These are phyloP conservation scores for Centropus bengalensis DNA, from an alignment of 2,113 vertebrate genomes.

Conservation along the genomic window DNA sequence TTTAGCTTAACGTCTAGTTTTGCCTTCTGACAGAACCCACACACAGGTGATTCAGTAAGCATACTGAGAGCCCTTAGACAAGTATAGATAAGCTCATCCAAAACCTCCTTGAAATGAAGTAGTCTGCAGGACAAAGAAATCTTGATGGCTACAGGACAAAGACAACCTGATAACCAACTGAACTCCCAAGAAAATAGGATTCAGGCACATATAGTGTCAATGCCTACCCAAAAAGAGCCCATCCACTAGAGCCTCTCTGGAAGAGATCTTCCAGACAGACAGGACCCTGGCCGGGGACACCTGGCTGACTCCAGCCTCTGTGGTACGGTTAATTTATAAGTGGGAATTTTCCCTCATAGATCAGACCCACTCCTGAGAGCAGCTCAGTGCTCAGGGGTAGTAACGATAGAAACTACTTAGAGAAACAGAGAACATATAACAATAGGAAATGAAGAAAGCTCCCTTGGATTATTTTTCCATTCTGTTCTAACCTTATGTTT, in stretches of 20 bases:
- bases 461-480: background rate
- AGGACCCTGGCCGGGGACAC: accelerated
- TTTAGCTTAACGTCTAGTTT: background rate
- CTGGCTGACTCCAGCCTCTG: background rate
- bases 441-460: background rate
- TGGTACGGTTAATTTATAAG: accelerated
- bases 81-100: background rate
- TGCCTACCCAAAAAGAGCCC: background rate
- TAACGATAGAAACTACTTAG: background rate
- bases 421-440: background rate
- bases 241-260: background rate
- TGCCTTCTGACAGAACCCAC: background rate
- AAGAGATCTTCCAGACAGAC: background rate
- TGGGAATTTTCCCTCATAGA: accelerated
- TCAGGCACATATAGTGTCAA: background rate
- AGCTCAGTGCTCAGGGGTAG: background rate
- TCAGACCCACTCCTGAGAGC: background rate
- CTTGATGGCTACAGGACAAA: background rate
- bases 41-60: background rate
- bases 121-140: background rate
- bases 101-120: background rate
- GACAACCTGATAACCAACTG: background rate
- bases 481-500: background rate
- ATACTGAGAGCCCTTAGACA: accelerated
- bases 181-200: background rate